phyloP scores from a whole-genome alignment of 2,113 vertebrate genomes.

The Rhizomys pruinosus region DNA sequence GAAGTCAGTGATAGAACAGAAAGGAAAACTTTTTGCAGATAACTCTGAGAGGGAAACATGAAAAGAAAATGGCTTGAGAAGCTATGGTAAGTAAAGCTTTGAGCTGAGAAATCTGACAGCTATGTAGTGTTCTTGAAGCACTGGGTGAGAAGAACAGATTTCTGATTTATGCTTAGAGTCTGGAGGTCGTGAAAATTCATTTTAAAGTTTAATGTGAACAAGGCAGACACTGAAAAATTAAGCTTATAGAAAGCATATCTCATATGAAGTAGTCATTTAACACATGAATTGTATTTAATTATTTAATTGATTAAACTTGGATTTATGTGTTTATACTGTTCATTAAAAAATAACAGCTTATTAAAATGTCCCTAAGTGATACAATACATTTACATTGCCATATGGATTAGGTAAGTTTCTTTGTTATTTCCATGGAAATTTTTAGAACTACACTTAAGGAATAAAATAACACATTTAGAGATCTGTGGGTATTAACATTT shows the following conservation, averaged over 20 bases:
- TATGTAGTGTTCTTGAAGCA: slow-evolving; percentile 62
- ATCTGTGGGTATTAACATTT: not conserved
- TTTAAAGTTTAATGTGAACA: slow-evolving; percentile 64
- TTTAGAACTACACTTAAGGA: not conserved
- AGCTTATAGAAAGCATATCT: slow-evolving; percentile 52
- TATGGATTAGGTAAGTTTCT: not conserved
- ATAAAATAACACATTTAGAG: not conserved
- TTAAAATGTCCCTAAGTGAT: slow-evolving; percentile 52
- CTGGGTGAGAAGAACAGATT: slow-evolving; percentile 67
- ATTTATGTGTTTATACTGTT: slow-evolving; percentile 64
- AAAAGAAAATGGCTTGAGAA: slow-evolving; percentile 68
- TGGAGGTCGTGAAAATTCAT: slow-evolving; percentile 67
- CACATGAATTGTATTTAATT: slow-evolving; percentile 74
- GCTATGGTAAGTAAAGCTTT: slow-evolving; percentile 69
- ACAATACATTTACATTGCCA: not conserved
- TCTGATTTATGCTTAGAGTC: slow-evolving; percentile 75
- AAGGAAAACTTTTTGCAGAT: slow-evolving; percentile 58
- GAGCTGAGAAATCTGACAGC: slow-evolving; percentile 74
- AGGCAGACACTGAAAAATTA: slow-evolving; percentile 69
- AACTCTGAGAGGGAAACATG: slow-evolving; percentile 38
- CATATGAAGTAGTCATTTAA: slow-evolving; percentile 67
- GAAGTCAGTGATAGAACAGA: slow-evolving; percentile 46
- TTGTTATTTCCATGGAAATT: not conserved
- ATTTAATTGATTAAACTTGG: slow-evolving; percentile 67
- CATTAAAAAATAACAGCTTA: slow-evolving; percentile 56